Evolutionary conservation across 2,797 vertebrate species (phyloP), one percentile per base, ranked within the genome.

Genomic region (Coregonus sp.): DNA sequence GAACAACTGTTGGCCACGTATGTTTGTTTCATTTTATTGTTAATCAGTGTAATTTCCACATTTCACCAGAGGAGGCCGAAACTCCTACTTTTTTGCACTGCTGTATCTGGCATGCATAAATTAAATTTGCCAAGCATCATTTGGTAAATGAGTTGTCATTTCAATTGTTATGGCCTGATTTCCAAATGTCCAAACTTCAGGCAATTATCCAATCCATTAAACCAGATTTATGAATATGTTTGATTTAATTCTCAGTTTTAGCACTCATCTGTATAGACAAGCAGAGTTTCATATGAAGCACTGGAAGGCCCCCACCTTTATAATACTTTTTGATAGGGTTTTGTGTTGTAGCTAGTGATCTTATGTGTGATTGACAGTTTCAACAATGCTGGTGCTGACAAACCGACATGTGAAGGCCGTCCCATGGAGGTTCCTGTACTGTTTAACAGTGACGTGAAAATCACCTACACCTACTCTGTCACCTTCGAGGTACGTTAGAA

Each of bases 391-490:
- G 92, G 95, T 86, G 89, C 89, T 72, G 90, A 89, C 0, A 89
- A 86, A 0, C 86, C 86, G 70, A 90, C 20, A 9, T 98, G 96
- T 91, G 93, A 94, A 0, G 92, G 88, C 16, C 72, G 25, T 18
- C 95, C 96, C 2, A 95, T 97, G 96, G 96, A 97, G 78, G 92
- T 98, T 63, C 93, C 96, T 78, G 94, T 74, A 71, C 90, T 93
- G 0, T 91, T 94, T 77, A 89, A 76, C 0, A 87, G 9, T 69
- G 94, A 95, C 35, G 73, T 96, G 56, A 90, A 94, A 7, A 70
- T 98, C 71, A 82, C 92, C 76, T 98, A 98, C 84, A 94, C 94
- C 69, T 97, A 97, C 81, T 96, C 96, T 0, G 94, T 99, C 78
- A 88, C 72, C 29, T 98, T 96, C 94, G 83, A 92, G 86, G 96